Percentiles rank a stretch among this genome's conserved stretches.
These are phyloP conservation scores for Lepus timidus DNA, from an alignment of 2,113 vertebrate species.

Conservation along the genomic window DNA sequence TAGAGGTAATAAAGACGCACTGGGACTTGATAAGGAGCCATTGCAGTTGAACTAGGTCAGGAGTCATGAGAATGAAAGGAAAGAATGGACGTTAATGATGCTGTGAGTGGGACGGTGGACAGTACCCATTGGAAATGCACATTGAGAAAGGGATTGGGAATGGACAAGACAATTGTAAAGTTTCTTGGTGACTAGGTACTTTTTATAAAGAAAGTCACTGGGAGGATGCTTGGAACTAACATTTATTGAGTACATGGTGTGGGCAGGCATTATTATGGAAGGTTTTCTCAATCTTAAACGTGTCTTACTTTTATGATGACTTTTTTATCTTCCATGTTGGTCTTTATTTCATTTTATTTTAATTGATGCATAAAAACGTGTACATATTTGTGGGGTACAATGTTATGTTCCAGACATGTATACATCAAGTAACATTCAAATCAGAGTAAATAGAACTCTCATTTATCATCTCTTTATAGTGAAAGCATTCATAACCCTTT, in stretches of 20 bases:
- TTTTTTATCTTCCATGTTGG: too few relatives aligned
- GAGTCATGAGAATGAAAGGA: neutral
- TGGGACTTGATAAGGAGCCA: neutral
- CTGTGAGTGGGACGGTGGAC: neutral
- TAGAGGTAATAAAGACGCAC: neutral
- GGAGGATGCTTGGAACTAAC: neutral
- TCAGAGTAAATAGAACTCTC: too few relatives aligned
- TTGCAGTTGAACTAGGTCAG: neutral
- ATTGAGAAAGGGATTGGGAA: neutral
- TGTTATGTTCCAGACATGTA: too few relatives aligned
- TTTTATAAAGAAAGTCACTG: neutral
- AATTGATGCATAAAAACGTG: too few relatives aligned
- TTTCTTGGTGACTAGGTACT: neutral
- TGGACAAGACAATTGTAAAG: too few relatives aligned
- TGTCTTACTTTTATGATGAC: too few relatives aligned
- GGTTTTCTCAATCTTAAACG: too few relatives aligned
- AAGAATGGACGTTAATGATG: neutral
- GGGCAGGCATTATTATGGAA: neutral
- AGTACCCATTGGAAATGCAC: neutral
- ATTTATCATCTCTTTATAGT: too few relatives aligned
- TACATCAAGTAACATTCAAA: too few relatives aligned
- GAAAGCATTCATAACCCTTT: too few relatives aligned
- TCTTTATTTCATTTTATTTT: too few relatives aligned
- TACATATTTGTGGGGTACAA: too few relatives aligned
- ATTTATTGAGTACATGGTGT: neutral